Conservation (phyloP, 2,113 vertebrate genomes). For the Epinephelus moara region DNA sequence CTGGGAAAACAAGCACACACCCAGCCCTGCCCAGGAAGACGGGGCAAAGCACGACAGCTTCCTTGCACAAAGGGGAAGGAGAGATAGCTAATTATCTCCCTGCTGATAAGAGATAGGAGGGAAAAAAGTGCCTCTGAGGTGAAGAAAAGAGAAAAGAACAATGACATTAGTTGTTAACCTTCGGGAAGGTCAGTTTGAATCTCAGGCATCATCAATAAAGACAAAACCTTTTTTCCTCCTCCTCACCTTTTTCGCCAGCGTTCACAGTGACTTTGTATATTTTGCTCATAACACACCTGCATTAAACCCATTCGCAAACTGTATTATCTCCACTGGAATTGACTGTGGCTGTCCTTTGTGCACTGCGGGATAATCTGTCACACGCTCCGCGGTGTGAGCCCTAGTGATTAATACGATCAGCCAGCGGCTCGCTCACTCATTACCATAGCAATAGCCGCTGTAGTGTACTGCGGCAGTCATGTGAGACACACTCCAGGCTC, state of each 20-base stretch:
- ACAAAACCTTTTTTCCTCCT: neutral
- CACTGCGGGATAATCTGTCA: conserved; percentile 70
- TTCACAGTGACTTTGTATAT: conserved; percentile 29
- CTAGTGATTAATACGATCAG: conserved; percentile 75
- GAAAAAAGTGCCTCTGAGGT: conserved; percentile 37
- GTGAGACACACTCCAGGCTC: conserved; percentile 60
- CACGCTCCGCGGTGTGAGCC: conserved; percentile 44
- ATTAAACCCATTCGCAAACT: conserved; percentile 18
- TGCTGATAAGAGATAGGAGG: conserved; percentile 24
- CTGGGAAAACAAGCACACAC: conserved; percentile 40
- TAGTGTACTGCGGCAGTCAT: conserved; percentile 27
- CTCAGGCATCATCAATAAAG: conserved; percentile 18
- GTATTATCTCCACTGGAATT: conserved; percentile 41
- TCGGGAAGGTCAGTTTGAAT: conserved; percentile 35
- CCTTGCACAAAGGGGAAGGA: conserved; percentile 36
- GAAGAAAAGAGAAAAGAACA: conserved; percentile 23
- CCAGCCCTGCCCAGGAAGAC: conserved; percentile 20
- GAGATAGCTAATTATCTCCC: conserved; percentile 44
- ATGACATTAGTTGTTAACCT: conserved; percentile 15
- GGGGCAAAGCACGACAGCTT: conserved; percentile 31
- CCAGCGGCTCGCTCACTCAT: conserved; percentile 62
- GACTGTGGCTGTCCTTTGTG: conserved; percentile 60
- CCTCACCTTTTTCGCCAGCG: neutral
- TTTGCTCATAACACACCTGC: conserved; percentile 25
- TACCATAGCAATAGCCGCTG: conserved; percentile 66